Evolutionary conservation across 2,888 invertebrate species (phyloP).

Genomic region (Andrena hattorfiana): DNA sequence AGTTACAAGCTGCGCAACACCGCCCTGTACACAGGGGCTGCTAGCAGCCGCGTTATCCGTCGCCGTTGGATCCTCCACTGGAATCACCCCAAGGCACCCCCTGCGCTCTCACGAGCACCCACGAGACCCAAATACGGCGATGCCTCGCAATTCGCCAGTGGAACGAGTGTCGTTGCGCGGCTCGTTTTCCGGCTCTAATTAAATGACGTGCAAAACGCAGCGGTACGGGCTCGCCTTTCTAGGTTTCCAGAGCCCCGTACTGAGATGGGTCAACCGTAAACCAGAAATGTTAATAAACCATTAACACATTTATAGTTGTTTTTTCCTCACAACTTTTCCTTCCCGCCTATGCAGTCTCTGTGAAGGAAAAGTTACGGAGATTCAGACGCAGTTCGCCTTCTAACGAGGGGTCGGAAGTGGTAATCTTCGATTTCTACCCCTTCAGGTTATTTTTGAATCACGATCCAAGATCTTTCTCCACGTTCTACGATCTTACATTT

Average conservation of each 20-base stretch:
- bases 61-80: conserved; percentile 36
- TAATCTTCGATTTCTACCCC: too few species aligned
- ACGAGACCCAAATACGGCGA: conserved; percentile 52
- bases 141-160: conserved; percentile 36
- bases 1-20: conserved; percentile 52
- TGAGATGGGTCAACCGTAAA: conserved; percentile 60
- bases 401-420: too few species aligned
- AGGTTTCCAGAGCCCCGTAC: conserved; percentile 41
- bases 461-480: not conserved
- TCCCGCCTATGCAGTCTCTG: not conserved
- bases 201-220: conserved; percentile 68
- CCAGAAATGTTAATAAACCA: too few species aligned
- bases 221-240: conserved; percentile 50
- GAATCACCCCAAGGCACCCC: conserved; percentile 24
- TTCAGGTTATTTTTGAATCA: not conserved
- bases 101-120: conserved; percentile 16
- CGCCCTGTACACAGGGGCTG: not conserved
- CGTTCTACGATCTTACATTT: not conserved
- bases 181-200: conserved; percentile 72
- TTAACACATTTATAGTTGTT: conserved; percentile 14
- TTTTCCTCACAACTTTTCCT: not conserved
- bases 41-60: conserved; percentile 19
- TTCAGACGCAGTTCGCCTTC: too few species aligned
- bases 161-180: conserved; percentile 69
- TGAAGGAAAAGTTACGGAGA: too few species aligned